These are phyloP conservation scores for Protonemura montana DNA, from an alignment of 2,888 invertebrate genomes.

Conservation along the genomic window DNA sequence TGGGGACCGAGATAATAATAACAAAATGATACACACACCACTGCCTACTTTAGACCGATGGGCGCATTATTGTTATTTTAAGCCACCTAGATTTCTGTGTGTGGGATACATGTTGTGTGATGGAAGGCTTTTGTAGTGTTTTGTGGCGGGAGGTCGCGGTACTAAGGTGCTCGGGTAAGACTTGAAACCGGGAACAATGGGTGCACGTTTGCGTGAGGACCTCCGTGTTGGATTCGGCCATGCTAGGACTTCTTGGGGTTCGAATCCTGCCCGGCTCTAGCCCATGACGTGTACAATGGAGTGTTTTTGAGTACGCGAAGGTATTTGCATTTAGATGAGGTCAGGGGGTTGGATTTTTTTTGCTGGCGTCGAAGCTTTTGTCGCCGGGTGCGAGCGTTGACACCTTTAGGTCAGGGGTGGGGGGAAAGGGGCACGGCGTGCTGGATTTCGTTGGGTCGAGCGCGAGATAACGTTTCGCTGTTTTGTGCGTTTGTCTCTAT, in stretches of 20 bases:
- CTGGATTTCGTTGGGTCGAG: neutral
- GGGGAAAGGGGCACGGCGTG: neutral
- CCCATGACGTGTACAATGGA: neutral
- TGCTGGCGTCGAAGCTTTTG: neutral
- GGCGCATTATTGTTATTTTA: conserved; percentile 19
- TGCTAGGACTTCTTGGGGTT: no score
- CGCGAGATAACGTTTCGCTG: neutral
- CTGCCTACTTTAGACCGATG: neutral
- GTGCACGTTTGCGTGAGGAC: neutral
- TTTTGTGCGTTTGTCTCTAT: no score
- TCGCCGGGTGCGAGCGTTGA: neutral
- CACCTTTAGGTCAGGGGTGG: neutral
- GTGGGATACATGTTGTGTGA: neutral
- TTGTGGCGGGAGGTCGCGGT: no score
- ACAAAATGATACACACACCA: neutral
- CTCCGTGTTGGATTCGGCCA: no score
- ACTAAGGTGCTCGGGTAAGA: neutral
- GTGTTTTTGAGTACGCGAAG: neutral
- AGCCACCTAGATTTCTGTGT: conserved; percentile 22
- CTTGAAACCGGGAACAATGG: neutral
- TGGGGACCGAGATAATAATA: neutral
- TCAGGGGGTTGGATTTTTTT: neutral
- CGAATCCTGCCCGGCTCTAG: no score
- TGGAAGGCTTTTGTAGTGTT: no score
- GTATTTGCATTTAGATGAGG: neutral